phyloP scores from a whole-genome alignment of 2,888 invertebrate genomes.

The Euplexia lucipara region DNA sequence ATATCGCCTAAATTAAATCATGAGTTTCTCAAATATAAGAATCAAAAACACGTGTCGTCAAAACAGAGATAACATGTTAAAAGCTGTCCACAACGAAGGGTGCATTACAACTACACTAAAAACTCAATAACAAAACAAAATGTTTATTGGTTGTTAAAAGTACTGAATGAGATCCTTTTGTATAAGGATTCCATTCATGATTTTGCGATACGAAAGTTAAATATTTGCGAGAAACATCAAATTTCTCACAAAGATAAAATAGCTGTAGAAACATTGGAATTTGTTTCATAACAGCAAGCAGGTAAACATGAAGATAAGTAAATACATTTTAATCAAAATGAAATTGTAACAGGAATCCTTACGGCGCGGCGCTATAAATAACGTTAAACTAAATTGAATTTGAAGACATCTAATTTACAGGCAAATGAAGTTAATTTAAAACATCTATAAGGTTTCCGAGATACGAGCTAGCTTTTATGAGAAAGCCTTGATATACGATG shows the following conservation, averaged over 20 bases:
- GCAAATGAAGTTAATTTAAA: slow-evolving; percentile 51
- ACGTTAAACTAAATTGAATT: slow-evolving; percentile 56
- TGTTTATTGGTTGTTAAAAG: slow-evolving; percentile 24
- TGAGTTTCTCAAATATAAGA: slow-evolving; percentile 1
- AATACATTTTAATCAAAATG: slow-evolving; percentile 44
- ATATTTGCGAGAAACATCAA: slow-evolving; percentile 11
- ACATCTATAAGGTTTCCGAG: slow-evolving; percentile 38
- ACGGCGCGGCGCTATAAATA: slow-evolving; percentile 50
- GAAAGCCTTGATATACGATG: background rate
- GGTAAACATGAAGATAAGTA: slow-evolving; percentile 17
- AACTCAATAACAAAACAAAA: background rate
- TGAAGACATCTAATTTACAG: slow-evolving; percentile 57
- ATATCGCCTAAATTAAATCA: background rate
- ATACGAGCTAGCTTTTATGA: slow-evolving; percentile 10
- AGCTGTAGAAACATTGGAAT: background rate
- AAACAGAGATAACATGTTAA: slow-evolving; percentile 22
- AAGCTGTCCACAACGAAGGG: background rate
- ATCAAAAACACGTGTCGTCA: slow-evolving; percentile 10
- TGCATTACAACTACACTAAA: slow-evolving; percentile 12
- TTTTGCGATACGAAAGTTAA: background rate
- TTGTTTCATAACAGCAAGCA: background rate
- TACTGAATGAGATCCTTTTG: slow-evolving; percentile 7
- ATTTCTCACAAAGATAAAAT: slow-evolving; percentile 2
- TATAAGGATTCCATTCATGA: slow-evolving; percentile 6
- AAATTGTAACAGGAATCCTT: slow-evolving; percentile 37